phyloP scores from a whole-genome alignment of 2,888 invertebrate species.

The Ormyrus labotus region DNA sequence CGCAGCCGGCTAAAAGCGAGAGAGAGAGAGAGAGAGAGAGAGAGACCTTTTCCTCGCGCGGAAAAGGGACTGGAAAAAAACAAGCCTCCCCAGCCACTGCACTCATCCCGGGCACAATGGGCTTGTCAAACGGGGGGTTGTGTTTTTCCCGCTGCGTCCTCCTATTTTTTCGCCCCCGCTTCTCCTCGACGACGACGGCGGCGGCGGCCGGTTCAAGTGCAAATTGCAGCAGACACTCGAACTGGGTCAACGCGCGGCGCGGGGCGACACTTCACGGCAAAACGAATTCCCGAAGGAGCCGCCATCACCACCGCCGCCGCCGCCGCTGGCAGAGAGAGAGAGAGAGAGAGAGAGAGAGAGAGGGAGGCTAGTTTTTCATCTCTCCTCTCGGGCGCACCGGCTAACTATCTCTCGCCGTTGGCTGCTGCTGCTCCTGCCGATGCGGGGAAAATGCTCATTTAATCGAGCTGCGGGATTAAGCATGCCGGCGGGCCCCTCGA shows the following conservation, averaged over 20 bases:
- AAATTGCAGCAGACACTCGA: conserved; percentile 62
- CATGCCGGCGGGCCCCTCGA: background rate
- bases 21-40: background rate
- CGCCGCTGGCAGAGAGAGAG: background rate
- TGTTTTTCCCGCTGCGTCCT: conserved; percentile 5
- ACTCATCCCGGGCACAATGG: background rate
- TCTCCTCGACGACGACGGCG: conserved; percentile 1
- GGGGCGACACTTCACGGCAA: conserved; percentile 57
- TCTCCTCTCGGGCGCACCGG: background rate
- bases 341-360: background rate
- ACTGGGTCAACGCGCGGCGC: conserved; percentile 58
- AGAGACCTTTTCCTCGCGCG: background rate
- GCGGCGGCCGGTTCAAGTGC: conserved; percentile 59
- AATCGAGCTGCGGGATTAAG: conserved; percentile 12
- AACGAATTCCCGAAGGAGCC: conserved; percentile 58
- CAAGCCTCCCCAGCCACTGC: background rate
- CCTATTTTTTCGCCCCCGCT: background rate
- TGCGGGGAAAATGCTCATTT: conserved; percentile 3
- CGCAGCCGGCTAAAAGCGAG: background rate
- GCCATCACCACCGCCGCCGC: no score
- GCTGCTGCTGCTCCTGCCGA: background rate
- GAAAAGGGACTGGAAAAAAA: background rate
- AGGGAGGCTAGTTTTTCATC: conserved; percentile 16
- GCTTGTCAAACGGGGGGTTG: background rate
- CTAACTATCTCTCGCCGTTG: conserved; percentile 16